Evolutionary conservation across 2,797 vertebrate genomes (phyloP).

Genomic region (Aulostomus chinensis): DNA sequence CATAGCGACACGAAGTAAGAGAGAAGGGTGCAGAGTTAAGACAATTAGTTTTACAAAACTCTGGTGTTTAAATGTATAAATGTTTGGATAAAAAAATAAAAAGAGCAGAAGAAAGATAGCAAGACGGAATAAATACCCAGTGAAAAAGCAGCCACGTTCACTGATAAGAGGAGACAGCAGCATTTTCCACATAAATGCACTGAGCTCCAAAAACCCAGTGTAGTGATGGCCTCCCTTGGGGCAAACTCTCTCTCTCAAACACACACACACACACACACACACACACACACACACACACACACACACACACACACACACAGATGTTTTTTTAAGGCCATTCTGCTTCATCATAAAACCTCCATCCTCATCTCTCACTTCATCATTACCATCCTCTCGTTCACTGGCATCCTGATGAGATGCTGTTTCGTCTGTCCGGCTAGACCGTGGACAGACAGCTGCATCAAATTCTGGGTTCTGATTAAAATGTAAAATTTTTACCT

Average conservation of each 20-base stretch:
- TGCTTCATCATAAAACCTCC: slow-evolving; percentile 37
- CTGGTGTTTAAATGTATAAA: slow-evolving; percentile 22
- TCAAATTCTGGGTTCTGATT: no score
- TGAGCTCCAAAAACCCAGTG: slow-evolving; percentile 48
- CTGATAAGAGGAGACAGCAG: slow-evolving; percentile 61
- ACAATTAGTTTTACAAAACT: slow-evolving; percentile 21
- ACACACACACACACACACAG: slow-evolving; percentile 5
- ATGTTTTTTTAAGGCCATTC: slow-evolving; percentile 15
- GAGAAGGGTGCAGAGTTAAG: not conserved
- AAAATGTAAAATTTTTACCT: no score
- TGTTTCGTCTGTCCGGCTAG: not conserved
- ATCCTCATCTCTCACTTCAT: slow-evolving; percentile 24
- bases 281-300: slow-evolving; percentile 12
- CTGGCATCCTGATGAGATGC: slow-evolving; percentile 1
- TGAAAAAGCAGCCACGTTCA: slow-evolving; percentile 37
- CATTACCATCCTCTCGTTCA: slow-evolving; percentile 8
- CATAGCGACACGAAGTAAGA: slow-evolving; percentile 3
- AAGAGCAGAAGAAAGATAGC: not conserved
- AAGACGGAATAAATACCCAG: slow-evolving; percentile 3
- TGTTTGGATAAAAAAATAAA: slow-evolving; percentile 1
- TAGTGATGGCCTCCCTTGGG: slow-evolving; percentile 53
- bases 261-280: slow-evolving; percentile 18
- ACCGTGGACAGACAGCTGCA: no score
- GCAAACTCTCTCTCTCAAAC: slow-evolving; percentile 26
- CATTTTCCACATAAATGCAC: slow-evolving; percentile 68